phyloP scores from a whole-genome alignment of 2,888 invertebrate genomes.

The Rhagophthalmus giganteus region DNA sequence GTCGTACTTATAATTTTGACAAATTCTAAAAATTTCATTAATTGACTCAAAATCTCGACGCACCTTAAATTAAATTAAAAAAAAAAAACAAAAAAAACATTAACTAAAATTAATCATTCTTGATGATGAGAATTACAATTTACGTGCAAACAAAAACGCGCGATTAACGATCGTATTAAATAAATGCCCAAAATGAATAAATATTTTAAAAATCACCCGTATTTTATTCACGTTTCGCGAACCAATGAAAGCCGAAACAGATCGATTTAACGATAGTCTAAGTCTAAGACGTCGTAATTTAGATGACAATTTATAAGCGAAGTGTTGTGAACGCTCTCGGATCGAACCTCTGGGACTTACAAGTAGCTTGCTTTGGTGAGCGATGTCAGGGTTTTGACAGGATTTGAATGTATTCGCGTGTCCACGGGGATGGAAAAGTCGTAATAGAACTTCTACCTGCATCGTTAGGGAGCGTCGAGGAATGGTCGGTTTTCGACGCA shows the following conservation, averaged over 20 bases:
- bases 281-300: conserved; percentile 6
- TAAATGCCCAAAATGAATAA: too few species aligned
- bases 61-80: neutral
- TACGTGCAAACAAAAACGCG: neutral
- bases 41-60: too few species aligned
- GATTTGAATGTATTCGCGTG: conserved; percentile 48
- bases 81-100: neutral
- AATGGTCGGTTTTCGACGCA: too few species aligned
- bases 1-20: too few species aligned
- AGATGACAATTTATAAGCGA: conserved; percentile 14
- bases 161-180: too few species aligned
- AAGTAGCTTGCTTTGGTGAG: conserved; percentile 33
- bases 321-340: conserved; percentile 46
- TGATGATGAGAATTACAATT: too few species aligned
- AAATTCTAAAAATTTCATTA: too few species aligned
- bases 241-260: neutral
- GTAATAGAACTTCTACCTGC: conserved; percentile 2
- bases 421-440: conserved; percentile 27
- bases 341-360: conserved; percentile 51
- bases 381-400: conserved; percentile 38
- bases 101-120: neutral
- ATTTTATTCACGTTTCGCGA: too few species aligned
- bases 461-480: too few species aligned
- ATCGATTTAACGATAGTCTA: neutral
- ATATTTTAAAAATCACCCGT: too few species aligned